Percentiles rank a stretch among this genome's conserved stretches.
Conservation (phyloP, 2,113 vertebrate genomes). For the Merops nubicus region DNA sequence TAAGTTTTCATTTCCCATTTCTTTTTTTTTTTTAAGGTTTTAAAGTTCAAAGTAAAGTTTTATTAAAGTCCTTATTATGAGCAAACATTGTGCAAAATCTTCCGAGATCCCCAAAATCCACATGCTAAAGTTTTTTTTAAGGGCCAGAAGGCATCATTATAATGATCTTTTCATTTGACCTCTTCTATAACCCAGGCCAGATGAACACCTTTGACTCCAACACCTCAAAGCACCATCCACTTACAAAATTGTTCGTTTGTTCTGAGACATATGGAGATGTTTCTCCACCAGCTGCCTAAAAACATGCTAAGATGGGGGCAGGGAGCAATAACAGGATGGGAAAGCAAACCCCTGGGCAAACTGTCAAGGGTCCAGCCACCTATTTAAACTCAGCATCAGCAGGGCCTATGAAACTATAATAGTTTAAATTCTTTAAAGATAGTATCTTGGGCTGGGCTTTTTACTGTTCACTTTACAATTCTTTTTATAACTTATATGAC, state of each 20-base stretch:
- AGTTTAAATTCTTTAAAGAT: not conserved
- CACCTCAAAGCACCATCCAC: not conserved
- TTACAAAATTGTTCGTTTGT: not conserved
- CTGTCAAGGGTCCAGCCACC: not conserved
- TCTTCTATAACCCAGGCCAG: not conserved
- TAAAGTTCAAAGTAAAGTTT: not conserved
- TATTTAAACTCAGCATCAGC: not conserved
- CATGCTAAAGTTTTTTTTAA: not conserved
- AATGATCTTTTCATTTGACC: not conserved
- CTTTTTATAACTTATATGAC: slow-evolving; percentile 10
- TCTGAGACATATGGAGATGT: not conserved
- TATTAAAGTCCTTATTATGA: not conserved
- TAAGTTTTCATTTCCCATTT: not conserved
- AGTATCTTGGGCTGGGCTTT: not conserved
- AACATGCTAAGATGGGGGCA: not conserved
- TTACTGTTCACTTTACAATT: slow-evolving; percentile 14
- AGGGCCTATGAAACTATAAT: not conserved
- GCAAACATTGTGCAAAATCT: not conserved
- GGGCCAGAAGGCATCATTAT: not conserved
- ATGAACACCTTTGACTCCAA: not conserved
- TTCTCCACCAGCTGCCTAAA: not conserved
- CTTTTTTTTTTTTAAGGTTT: not conserved
- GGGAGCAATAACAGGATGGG: not conserved
- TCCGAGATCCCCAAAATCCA: not conserved
- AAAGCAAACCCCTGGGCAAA: not conserved